These are phyloP conservation scores for Pterophyllum scalare DNA, from an alignment of 2,113 vertebrate genomes.

Conservation along the genomic window DNA sequence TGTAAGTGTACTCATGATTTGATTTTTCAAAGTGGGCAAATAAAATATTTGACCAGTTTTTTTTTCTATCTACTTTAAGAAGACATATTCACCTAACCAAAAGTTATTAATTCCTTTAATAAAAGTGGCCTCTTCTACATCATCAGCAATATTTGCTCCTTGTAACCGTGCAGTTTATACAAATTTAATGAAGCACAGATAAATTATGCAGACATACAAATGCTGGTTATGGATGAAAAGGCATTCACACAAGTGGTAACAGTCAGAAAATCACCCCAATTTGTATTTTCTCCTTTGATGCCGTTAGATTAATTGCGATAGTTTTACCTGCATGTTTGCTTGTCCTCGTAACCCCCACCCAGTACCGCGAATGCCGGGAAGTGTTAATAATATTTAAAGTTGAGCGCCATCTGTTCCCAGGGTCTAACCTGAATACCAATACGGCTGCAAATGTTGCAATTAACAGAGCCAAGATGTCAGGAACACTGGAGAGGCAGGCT, in stretches of 20 bases:
- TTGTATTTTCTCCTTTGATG: slow-evolving; percentile 61
- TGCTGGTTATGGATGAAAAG: not conserved
- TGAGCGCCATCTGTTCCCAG: slow-evolving; percentile 80
- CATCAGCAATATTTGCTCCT: not conserved
- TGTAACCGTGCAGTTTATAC: no score
- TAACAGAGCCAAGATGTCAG: slow-evolving; percentile 72
- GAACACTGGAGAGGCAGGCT: slow-evolving; percentile 33
- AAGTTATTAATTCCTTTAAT: not conserved
- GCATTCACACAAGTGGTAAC: not conserved
- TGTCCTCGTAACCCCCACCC: slow-evolving; percentile 38
- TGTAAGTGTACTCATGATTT: slow-evolving; percentile 5
- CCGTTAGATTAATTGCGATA: slow-evolving; percentile 53
- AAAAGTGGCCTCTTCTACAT: not conserved
- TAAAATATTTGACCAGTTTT: slow-evolving; percentile 1
- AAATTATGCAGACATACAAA: not conserved
- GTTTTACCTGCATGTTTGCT: slow-evolving; percentile 63
- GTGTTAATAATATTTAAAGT: slow-evolving; percentile 82
- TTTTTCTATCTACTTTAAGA: not conserved
- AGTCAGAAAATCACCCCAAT: slow-evolving; percentile 39
- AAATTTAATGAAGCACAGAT: not conserved
- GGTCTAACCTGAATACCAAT: slow-evolving; percentile 65
- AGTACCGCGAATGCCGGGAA: slow-evolving; percentile 47
- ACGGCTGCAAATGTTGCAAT: slow-evolving; percentile 67
- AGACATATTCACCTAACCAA: not conserved
- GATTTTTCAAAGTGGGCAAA: not conserved